phyloP scores from a whole-genome alignment of 30 jellyfish, hydroid and myxozoan genomes.

The Cassiopea xamachana region DNA sequence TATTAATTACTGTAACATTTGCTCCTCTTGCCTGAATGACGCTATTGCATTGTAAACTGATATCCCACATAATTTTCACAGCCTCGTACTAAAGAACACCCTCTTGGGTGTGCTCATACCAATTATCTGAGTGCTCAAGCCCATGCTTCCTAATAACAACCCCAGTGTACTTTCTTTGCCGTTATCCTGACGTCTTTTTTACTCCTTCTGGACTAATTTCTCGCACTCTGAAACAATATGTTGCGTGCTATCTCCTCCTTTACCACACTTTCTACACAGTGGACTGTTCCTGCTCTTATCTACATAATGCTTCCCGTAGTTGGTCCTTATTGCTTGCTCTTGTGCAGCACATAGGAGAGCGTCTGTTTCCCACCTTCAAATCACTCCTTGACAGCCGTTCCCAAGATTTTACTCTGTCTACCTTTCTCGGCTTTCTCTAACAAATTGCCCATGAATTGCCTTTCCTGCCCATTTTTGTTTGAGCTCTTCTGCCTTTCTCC shows the following conservation, averaged over 20 bases:
- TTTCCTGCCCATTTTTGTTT: not conserved
- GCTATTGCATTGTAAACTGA: not conserved
- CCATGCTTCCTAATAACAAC: not conserved
- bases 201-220: not conserved
- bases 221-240: not conserved
- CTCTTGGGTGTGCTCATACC: not conserved
- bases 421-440: not conserved
- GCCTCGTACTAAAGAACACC: not conserved
- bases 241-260: not conserved
- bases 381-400: not conserved
- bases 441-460: not conserved
- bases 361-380: not conserved
- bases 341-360: not conserved
- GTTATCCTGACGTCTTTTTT: not conserved
- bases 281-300: not conserved
- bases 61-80: constrained; percentile 3
- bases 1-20: not conserved
- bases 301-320: not conserved
- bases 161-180: not conserved
- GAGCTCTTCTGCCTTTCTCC: not conserved
- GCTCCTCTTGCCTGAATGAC: constrained; percentile 6
- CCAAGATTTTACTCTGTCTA: not conserved
- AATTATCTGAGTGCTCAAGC: not conserved
- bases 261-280: not conserved
- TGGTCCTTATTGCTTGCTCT: constrained; percentile 7